Base-by-base conservation (phyloP, 1,140 invertebrate genomes). In the Meloidogyne floridensis region DNA sequence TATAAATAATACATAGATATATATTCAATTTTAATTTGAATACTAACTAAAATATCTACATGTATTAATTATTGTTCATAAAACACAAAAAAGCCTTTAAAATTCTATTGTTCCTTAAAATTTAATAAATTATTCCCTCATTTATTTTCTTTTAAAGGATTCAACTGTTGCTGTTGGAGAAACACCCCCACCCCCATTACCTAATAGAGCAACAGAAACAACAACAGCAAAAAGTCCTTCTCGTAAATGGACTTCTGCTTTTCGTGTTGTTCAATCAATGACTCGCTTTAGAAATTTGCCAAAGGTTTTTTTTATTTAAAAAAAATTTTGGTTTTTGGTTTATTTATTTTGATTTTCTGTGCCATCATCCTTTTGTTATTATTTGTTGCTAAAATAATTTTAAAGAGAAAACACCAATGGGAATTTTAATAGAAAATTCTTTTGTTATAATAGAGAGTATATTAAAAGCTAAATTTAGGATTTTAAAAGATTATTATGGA, bases 231-330 rank as follows among this genome's bases (percentile, higher is more conserved):
- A 59, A 59, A 59, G 56, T 59, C 75, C 75, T 11, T 54, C 75
- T 3, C 84, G 71, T 78, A 84, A 84, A 72, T 84, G 84, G 84
- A 79, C 72, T 70, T 84, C 85, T n/a, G 84, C 84, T n/a, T 84
- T 84, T 13, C 56, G 77, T 10, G 84, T 84, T 20, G 84, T 86
- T 42, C 80, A 82, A 4, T 82, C 84, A 18, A 84, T 84, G 53
- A 84, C 84, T 69, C 81, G 84, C 11, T 83, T 84, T 69, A 84
- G 87, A 84, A 84, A 84, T 59, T 18, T 82, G 15, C 84, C 84
- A 11, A 77, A 51, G 70, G 84, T 81, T 59, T 59, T 59, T 59
- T 59, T 15, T 59, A 15, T 59, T 59, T 59, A 15, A 8, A 8
- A 53, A 53, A 59, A 59, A 59, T 59, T 15, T 15, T 59, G 13